Conservation (phyloP, 1,140 invertebrate species). For the Apis dorsata region DNA sequence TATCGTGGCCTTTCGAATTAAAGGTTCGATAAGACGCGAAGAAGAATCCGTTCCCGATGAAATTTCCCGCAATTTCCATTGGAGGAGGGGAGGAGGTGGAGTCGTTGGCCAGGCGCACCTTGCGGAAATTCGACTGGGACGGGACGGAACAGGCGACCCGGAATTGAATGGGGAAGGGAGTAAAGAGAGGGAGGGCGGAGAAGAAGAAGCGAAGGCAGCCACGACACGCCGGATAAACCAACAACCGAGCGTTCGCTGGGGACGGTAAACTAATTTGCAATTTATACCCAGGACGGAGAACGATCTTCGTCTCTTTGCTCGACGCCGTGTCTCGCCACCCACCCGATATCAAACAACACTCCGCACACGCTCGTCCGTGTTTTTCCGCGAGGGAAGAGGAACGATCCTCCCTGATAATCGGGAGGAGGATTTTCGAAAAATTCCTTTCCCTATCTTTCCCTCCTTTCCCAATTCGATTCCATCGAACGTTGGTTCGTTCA, state of each 20-base stretch:
- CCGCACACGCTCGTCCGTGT: not conserved
- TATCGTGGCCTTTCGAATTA: too few species aligned
- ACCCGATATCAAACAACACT: conserved; percentile 45
- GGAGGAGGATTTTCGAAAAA: not conserved
- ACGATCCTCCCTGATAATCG: conserved; percentile 1
- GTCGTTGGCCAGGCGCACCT: too few species aligned
- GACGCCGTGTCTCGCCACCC: not conserved
- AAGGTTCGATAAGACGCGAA: too few species aligned
- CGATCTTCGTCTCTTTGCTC: conserved; percentile 28
- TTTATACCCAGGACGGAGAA: conserved; percentile 52
- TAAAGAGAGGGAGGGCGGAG: not conserved
- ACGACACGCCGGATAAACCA: conserved; percentile 53
- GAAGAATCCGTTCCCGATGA: not conserved
- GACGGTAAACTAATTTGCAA: conserved; percentile 65
- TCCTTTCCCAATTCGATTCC: too few species aligned
- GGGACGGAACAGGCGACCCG: not conserved
- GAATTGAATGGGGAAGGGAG: not conserved
- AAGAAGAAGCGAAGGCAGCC: not conserved
- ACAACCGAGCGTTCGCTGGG: conserved; percentile 43
- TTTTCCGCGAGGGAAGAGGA: not conserved
- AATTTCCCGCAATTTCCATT: conserved; percentile 6
- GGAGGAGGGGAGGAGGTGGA: not conserved
- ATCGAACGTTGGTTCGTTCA: not conserved
- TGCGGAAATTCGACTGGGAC: too few species aligned
- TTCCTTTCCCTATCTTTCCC: too few species aligned